Conservation (phyloP, 2,888 invertebrate species). For the Chymomyza procnemis region DNA sequence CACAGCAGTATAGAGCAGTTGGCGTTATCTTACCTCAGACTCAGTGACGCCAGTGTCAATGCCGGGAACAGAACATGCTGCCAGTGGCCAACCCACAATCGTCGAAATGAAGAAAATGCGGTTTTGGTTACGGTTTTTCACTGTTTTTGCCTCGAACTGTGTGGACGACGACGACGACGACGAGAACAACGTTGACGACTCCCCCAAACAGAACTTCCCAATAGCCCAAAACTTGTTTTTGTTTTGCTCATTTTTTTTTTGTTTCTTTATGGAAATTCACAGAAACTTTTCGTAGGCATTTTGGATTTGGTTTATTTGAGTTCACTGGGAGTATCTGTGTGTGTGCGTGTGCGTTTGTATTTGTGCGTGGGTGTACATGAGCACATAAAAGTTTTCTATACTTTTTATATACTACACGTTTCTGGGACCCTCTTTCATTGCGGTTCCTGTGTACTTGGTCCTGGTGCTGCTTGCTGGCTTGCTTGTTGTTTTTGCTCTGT, state of each 20-base stretch:
- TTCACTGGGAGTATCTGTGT: conserved; percentile 16
- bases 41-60: conserved; percentile 16
- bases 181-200: background rate
- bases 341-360: conserved; percentile 1
- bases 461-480: conserved; percentile 27
- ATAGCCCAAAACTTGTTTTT: conserved; percentile 12
- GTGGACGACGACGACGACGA: conserved; percentile 1
- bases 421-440: conserved; percentile 41
- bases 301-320: conserved; percentile 54
- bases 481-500: conserved; percentile 35
- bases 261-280: conserved; percentile 60
- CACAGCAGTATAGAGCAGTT: conserved; percentile 24
- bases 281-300: conserved; percentile 68
- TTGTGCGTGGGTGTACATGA: conserved; percentile 7
- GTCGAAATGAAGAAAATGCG: conserved; percentile 73
- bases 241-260: conserved; percentile 16
- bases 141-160: conserved; percentile 50
- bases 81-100: conserved; percentile 52
- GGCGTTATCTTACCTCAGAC: conserved; percentile 35
- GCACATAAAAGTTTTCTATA: conserved; percentile 52
- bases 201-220: conserved; percentile 10
- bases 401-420: conserved; percentile 28
- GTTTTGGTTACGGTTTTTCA: conserved; percentile 74
- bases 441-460: conserved; percentile 27
- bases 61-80: background rate